These are phyloP conservation scores for Drosophila monieri DNA, from an alignment of 2,888 invertebrate species.

Conservation along the genomic window DNA sequence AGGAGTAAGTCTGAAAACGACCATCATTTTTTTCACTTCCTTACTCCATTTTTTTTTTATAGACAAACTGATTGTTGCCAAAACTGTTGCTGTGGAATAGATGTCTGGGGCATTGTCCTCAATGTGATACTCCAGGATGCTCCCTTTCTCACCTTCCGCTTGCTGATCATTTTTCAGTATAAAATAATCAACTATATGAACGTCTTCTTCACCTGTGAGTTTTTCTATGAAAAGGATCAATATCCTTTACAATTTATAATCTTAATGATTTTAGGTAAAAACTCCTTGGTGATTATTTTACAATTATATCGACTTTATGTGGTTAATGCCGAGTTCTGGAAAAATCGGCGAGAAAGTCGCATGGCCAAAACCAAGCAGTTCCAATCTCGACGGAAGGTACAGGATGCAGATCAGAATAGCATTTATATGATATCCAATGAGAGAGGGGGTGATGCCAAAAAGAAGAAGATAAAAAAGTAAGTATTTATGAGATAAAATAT, in stretches of 20 bases:
- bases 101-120: conserved; percentile 94
- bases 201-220: conserved; percentile 97
- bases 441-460: conserved; percentile 78
- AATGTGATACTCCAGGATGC: conserved; percentile 94
- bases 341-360: conserved; percentile 81
- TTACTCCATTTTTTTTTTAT: background rate
- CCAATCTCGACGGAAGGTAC: conserved; percentile 76
- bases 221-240: conserved; percentile 68
- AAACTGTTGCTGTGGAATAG: conserved; percentile 92
- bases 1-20: conserved; percentile 67
- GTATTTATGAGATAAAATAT: background rate
- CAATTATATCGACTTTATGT: conserved; percentile 94
- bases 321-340: conserved; percentile 88
- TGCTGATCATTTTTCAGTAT: conserved; percentile 94
- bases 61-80: conserved; percentile 84
- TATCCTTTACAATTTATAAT: fast-evolving
- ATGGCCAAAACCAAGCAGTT: conserved; percentile 72
- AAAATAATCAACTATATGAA: conserved; percentile 97
- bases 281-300: conserved; percentile 93
- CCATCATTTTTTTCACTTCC: no score
- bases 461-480: conserved; percentile 81
- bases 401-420: conserved; percentile 83
- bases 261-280: conserved; percentile 85
- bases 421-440: conserved; percentile 86
- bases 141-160: conserved; percentile 93